These are phyloP conservation scores for Smutsia temminckii DNA, from an alignment of 2,797 vertebrate genomes.

Conservation along the genomic window DNA sequence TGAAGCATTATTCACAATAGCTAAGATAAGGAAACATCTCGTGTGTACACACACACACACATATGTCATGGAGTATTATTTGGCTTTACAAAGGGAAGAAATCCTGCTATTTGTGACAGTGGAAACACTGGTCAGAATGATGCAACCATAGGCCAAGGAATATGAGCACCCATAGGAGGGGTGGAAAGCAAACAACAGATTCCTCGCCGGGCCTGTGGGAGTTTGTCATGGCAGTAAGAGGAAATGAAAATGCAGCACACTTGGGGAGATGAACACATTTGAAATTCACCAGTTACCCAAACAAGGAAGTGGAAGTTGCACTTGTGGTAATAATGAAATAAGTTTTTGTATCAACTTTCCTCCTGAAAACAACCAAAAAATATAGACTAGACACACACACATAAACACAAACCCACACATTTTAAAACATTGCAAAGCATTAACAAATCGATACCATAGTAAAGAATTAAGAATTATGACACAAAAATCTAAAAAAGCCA, in stretches of 20 bases:
- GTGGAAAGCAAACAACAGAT: too few relatives aligned
- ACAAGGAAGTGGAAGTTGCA: not conserved
- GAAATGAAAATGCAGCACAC: not conserved
- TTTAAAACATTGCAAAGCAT: not conserved
- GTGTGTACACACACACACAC: too few relatives aligned
- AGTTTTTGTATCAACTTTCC: not conserved
- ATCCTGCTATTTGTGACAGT: too few relatives aligned
- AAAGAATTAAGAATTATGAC: not conserved
- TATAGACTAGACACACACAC: not conserved
- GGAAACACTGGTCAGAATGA: too few relatives aligned
- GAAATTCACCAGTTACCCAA: not conserved
- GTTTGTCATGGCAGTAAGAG: not conserved
- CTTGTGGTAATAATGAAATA: not conserved
- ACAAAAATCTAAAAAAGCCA: not conserved
- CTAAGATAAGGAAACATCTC: too few relatives aligned
- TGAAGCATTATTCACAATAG: too few relatives aligned
- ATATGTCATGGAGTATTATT: too few relatives aligned
- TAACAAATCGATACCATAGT: not conserved
- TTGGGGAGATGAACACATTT: not conserved
- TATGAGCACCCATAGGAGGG: too few relatives aligned
- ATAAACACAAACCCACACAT: not conserved
- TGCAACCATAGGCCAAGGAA: too few relatives aligned
- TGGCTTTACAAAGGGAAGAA: too few relatives aligned
- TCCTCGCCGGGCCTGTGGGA: too few relatives aligned
- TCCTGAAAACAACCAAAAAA: not conserved